A percentile compares a stretch with the other conserved stretches of the same genome.
These are phyloP conservation scores for Apis florea DNA, from an alignment of 1,140 invertebrate genomes.

Conservation along the genomic window DNA sequence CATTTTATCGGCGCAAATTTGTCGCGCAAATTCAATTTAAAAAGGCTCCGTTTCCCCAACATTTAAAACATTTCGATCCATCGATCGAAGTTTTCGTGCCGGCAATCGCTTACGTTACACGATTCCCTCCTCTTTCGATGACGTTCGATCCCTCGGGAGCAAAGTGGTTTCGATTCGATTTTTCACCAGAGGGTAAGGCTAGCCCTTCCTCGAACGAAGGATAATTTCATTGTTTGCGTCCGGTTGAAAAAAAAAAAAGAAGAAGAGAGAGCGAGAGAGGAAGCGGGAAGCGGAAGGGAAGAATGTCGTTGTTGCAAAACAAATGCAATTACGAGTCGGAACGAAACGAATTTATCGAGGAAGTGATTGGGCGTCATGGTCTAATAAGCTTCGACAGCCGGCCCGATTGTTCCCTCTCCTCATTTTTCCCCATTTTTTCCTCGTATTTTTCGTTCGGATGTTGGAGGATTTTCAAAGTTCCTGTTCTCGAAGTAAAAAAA, in stretches of 20 bases:
- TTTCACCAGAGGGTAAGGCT: not conserved
- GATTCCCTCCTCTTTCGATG: not conserved
- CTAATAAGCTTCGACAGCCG: conserved; percentile 18
- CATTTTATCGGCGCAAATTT: too few relatives aligned
- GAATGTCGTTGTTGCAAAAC: conserved; percentile 35
- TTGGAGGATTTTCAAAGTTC: too few relatives aligned
- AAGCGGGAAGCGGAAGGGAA: not conserved
- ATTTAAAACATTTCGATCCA: too few relatives aligned
- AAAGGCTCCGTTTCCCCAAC: too few relatives aligned
- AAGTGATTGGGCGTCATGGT: conserved; percentile 44
- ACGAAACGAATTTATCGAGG: conserved; percentile 43
- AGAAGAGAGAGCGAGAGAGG: not conserved
- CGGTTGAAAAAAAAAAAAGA: not conserved
- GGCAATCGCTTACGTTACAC: too few relatives aligned
- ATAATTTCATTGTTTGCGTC: not conserved
- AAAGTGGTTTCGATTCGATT: conserved; percentile 7
- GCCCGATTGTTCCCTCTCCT: not conserved
- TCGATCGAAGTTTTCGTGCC: too few relatives aligned
- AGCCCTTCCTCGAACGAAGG: not conserved
- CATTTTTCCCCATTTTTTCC: not conserved
- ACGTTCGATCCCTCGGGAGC: not conserved
- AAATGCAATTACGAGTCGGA: conserved; percentile 31
- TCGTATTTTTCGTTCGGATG: too few relatives aligned
- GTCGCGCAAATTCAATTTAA: too few relatives aligned
- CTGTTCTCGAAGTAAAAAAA: too few relatives aligned